Percentiles rank a stretch among this genome's conserved stretches.
These are phyloP conservation scores for Diprion similis DNA, from an alignment of 1,140 invertebrate genomes.

Conservation along the genomic window DNA sequence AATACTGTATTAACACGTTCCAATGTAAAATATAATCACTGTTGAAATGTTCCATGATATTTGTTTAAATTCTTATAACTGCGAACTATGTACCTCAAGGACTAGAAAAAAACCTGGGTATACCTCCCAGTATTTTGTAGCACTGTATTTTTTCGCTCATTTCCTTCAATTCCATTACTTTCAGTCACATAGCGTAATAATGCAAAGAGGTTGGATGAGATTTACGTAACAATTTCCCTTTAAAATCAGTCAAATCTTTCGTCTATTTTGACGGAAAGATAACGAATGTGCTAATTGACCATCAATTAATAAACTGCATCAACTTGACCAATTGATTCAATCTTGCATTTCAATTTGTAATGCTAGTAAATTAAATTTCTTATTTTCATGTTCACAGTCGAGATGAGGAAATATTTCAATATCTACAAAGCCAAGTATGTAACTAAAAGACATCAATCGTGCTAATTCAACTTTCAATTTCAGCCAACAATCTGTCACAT, in stretches of 20 bases:
- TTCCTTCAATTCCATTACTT: too few relatives aligned
- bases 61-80: background rate
- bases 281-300: too few relatives aligned
- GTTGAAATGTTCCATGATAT: constrained; percentile 12
- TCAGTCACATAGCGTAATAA: too few relatives aligned
- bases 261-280: too few relatives aligned
- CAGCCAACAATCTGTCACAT: constrained; percentile 3
- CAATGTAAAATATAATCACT: constrained; percentile 26
- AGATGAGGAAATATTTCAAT: background rate
- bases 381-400: background rate
- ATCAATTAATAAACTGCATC: too few relatives aligned
- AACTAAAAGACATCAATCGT: background rate
- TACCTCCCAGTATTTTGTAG: constrained; percentile 1
- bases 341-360: background rate
- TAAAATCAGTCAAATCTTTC: too few relatives aligned
- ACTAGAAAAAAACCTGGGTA: background rate
- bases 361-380: background rate
- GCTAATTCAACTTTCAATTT: background rate
- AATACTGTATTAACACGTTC: constrained; percentile 36
- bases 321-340: background rate
- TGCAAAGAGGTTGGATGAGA: too few relatives aligned
- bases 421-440: constrained; percentile 5
- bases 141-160: background rate
- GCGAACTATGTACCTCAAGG: background rate
- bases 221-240: too few relatives aligned